Conservation (phyloP, 2,113 vertebrate species). For the Vombatus ursinus region DNA sequence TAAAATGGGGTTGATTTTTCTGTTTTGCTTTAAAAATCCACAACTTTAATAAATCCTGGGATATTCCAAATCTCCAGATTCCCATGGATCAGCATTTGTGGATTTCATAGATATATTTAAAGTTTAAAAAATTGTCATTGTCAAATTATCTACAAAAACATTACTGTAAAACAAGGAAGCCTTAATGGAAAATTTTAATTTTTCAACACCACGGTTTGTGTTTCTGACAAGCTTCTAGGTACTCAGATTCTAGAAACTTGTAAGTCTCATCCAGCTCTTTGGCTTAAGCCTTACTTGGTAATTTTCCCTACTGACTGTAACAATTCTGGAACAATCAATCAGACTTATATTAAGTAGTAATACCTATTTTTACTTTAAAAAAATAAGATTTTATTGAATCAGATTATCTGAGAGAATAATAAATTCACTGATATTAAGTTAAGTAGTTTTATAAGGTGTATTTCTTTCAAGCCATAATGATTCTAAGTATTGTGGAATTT, state of each 20-base stretch:
- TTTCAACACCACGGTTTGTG: background rate
- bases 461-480: background rate
- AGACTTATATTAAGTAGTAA: constrained; percentile 2
- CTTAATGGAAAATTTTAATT: background rate
- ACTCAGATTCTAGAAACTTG: background rate
- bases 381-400: background rate
- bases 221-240: background rate
- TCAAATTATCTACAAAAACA: background rate
- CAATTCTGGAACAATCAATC: constrained; percentile 11
- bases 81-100: background rate
- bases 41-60: background rate
- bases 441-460: constrained; percentile 26
- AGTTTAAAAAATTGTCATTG: background rate
- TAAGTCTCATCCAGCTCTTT: background rate
- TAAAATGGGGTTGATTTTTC: background rate
- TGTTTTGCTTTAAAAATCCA: background rate
- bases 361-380: background rate
- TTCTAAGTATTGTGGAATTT: background rate
- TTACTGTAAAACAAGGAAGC: background rate
- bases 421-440: constrained; percentile 6
- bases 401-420: constrained; percentile 35
- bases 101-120: background rate
- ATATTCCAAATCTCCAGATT: background rate
- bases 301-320: background rate
- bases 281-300: background rate